Evolutionary conservation across 2,113 vertebrate genomes (phyloP), one percentile per base, ranked within the genome.

Genomic region (Lycocorax pyrrhopterus): DNA sequence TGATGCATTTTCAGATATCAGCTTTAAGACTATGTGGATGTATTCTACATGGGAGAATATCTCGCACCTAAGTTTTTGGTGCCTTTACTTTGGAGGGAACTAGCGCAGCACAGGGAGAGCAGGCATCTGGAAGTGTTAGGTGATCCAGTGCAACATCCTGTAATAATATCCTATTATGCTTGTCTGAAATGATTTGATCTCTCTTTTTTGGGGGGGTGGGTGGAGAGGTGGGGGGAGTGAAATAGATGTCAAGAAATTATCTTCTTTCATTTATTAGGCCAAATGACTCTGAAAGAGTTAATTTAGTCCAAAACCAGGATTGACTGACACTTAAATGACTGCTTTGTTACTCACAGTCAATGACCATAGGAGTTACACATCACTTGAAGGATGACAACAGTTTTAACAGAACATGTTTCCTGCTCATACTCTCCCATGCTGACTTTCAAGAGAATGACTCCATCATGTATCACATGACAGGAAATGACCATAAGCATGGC

Each of bases 151-250:
- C 72, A 72, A 84, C 68, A 41, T 53, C 12, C 55, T 82, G 46
- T 87, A 71, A 69, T 69, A 84, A 69, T 47, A 69, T 63, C 64
- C 25, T 47, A 44, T 39, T 33, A 52, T 66, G n/a, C 60, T 41
- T 75, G 19, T 43, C 75, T 79, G 49, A 92, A 88, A 88, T 67
- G 1, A 80, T 56, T 84, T 55, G 8, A 25, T 86, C 10, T 83
- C 17, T 58, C 26, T 16, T n/a, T 32, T 60, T 39, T 35, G 21
- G 21, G 44, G 44, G 8, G 3, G 6, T 4, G 1, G 0, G 25
- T 5, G 8, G 16, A 18, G 9, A 23, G 12, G 37, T 14, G 13
- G 1, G 7, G 23, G 29, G 5, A 32, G 47, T 32, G 26, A 76
- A 82, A 63, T 29, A 59, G 25, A 72, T 76, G 51, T 71, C 39